phyloP scores from a whole-genome alignment of 2,113 vertebrate genomes.

The Stictonetta naevosa region DNA sequence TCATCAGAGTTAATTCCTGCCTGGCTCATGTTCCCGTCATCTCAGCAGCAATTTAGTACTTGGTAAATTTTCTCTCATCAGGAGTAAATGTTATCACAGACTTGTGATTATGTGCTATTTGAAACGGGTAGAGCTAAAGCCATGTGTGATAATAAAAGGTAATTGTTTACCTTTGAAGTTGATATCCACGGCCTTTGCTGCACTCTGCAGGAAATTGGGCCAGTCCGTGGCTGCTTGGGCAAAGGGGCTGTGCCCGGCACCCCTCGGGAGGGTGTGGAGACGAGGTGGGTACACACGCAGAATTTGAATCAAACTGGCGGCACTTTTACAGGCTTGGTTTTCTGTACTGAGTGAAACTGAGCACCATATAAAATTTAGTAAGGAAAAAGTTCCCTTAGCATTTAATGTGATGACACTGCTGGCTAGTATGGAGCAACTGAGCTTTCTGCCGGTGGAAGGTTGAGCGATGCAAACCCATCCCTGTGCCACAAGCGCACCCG shows the following conservation, averaged over 20 bases:
- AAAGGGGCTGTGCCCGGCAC: background rate
- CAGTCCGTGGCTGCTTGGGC: fast-evolving
- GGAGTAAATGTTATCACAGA: slow-evolving; percentile 64
- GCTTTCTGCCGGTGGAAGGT: background rate
- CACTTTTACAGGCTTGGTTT: slow-evolving; percentile 10
- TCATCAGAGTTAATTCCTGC: slow-evolving; percentile 50
- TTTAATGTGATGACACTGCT: background rate
- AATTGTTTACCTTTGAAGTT: slow-evolving; percentile 72
- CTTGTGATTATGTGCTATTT: slow-evolving; percentile 68
- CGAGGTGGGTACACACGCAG: background rate
- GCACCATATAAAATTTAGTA: background rate
- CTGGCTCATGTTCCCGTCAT: slow-evolving; percentile 62
- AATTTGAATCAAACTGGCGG: slow-evolving; percentile 16
- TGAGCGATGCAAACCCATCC: fast-evolving
- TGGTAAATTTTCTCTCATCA: slow-evolving; percentile 69
- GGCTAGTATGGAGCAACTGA: background rate
- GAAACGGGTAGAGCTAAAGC: slow-evolving; percentile 63
- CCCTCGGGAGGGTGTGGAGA: background rate
- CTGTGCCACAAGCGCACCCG: fast-evolving
- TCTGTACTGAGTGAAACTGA: background rate
- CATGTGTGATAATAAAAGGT: slow-evolving; percentile 72
- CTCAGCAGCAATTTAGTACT: slow-evolving; percentile 68
- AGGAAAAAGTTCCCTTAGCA: background rate
- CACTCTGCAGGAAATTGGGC: slow-evolving; percentile 47
- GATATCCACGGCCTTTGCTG: background rate